Conservation (phyloP, 2,888 invertebrate genomes). For the Metallyticus violacea region DNA sequence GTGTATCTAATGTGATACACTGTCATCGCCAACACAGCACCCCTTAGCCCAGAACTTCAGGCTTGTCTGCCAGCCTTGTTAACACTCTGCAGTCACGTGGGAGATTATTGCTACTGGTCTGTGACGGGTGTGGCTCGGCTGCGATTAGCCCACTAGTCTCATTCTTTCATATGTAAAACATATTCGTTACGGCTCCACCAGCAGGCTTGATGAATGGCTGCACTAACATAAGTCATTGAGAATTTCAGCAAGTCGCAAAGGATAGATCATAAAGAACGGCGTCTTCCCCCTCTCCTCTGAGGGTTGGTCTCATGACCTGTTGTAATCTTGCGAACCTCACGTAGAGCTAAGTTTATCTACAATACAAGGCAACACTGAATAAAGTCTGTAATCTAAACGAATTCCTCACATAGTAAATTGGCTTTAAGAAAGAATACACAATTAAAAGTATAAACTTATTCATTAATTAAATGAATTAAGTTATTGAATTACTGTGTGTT, state of each 20-base stretch:
- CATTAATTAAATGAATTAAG: too few species aligned
- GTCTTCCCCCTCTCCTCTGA: too few species aligned
- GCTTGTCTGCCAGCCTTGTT: not conserved
- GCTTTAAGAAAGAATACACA: too few species aligned
- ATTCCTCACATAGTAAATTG: too few species aligned
- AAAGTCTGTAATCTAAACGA: too few species aligned
- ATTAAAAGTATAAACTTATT: too few species aligned
- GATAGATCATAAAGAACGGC: not conserved
- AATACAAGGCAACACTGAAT: too few species aligned
- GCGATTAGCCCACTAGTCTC: not conserved
- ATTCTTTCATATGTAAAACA: not conserved
- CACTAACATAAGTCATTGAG: not conserved
- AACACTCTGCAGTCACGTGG: not conserved
- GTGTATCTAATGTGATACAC: constrained; percentile 46
- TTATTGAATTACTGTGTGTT: too few species aligned
- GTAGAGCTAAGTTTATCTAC: too few species aligned
- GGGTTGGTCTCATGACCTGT: too few species aligned
- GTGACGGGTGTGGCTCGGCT: not conserved
- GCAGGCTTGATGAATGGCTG: not conserved
- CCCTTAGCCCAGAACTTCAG: not conserved
- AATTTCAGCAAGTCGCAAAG: not conserved
- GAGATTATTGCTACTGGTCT: not conserved
- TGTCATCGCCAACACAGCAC: constrained; percentile 42
- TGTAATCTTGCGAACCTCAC: too few species aligned
- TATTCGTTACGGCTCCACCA: not conserved